Percentiles rank a stretch among this genome's conserved stretches.
Evolutionary conservation across 2,888 invertebrate genomes (phyloP).

Genomic region (Drosophila prostipennis): DNA sequence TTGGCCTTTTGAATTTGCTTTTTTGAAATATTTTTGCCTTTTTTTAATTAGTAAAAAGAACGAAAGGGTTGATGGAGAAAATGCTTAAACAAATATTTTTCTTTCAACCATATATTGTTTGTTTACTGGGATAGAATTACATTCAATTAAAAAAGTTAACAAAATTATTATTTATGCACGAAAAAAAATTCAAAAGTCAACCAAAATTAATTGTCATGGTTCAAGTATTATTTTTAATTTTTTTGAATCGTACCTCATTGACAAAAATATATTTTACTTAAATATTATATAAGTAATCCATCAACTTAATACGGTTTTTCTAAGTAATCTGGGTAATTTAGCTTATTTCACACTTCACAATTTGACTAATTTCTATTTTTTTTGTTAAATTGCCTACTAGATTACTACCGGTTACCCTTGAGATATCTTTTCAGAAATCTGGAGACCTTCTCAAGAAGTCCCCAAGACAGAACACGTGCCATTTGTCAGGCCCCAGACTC

Average conservation of each 20-base stretch:
- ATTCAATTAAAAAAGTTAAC: not conserved
- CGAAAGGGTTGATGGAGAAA: not conserved
- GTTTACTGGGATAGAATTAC: not conserved
- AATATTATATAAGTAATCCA: no score
- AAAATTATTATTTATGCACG: not conserved
- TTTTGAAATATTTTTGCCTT: constrained; percentile 11
- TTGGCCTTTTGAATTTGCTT: constrained; percentile 31
- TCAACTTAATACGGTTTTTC: no score
- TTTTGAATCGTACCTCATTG: not conserved
- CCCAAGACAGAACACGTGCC: constrained; percentile 65
- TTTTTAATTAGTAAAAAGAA: constrained; percentile 24
- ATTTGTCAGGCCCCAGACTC: constrained; percentile 52
- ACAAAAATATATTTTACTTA: not conserved
- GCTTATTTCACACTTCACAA: not conserved
- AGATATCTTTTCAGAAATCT: not conserved
- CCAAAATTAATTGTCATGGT: not conserved
- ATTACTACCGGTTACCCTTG: constrained; percentile 1
- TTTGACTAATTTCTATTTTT: constrained; percentile 5
- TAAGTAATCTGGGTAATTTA: no score
- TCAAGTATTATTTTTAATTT: not conserved
- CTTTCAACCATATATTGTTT: not conserved
- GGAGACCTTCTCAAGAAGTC: constrained; percentile 15
- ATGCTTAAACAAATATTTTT: not conserved
- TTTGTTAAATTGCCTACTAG: constrained; percentile 2
- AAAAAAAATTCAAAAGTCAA: not conserved